Conservation (phyloP, 1,140 invertebrate species). For the Phenacoccus solenopsis region DNA sequence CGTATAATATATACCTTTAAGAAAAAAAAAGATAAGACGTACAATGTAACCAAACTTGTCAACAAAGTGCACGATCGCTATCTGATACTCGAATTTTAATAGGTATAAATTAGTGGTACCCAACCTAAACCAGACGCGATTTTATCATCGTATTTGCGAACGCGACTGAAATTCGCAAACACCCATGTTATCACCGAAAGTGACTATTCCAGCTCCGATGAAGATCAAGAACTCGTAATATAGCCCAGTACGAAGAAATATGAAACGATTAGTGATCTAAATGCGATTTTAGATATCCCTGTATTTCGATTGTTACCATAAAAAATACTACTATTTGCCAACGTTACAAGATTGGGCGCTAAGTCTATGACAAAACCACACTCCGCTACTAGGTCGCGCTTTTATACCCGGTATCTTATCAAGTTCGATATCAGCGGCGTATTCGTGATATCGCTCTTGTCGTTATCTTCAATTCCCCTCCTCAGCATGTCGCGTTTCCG, state of each 20-base stretch:
- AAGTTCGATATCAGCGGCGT: background rate
- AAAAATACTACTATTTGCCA: background rate
- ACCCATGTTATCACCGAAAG: no score
- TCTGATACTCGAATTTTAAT: conserved; percentile 18
- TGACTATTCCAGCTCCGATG: no score
- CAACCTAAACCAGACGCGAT: background rate
- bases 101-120: conserved; percentile 12
- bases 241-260: no score
- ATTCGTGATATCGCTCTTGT: background rate
- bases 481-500: background rate
- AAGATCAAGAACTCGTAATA: no score
- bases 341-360: background rate
- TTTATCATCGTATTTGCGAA: no score
- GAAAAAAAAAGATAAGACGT: conserved; percentile 12
- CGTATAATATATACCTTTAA: conserved; percentile 13
- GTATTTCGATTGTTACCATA: background rate
- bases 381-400: background rate
- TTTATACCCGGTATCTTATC: background rate
- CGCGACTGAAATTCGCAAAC: no score
- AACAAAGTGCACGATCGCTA: conserved; percentile 17
- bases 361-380: background rate
- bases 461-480: background rate
- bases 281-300: background rate
- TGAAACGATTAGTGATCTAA: no score
- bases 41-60: conserved; percentile 16